Evolutionary conservation across 2,888 invertebrate species (phyloP).

Genomic region (Athalia rosae): DNA sequence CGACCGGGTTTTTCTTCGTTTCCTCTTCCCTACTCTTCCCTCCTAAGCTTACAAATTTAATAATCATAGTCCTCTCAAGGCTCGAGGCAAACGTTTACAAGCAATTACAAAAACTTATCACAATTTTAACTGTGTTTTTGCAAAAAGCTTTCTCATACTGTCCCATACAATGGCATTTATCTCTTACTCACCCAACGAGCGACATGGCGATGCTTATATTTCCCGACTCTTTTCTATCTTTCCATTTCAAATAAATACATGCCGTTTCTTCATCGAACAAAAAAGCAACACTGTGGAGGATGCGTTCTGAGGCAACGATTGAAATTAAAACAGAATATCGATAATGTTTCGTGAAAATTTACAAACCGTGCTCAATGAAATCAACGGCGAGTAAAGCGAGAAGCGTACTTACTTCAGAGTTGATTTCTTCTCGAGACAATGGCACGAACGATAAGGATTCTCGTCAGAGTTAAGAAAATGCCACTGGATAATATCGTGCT

Average conservation of each 20-base stretch:
- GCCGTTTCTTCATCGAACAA: too few relatives aligned
- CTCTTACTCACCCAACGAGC: slow-evolving; percentile 2
- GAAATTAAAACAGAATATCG: too few relatives aligned
- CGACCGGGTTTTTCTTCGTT: slow-evolving; percentile 20
- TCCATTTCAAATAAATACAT: too few relatives aligned
- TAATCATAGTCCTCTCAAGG: slow-evolving; percentile 29
- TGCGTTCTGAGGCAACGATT: too few relatives aligned
- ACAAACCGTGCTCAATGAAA: neutral
- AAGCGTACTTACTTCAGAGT: neutral
- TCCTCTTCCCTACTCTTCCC: neutral
- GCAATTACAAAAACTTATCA: slow-evolving; percentile 74
- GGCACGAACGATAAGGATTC: too few relatives aligned
- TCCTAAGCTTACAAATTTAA: slow-evolving; percentile 39
- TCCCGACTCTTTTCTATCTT: neutral
- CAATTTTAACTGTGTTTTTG: slow-evolving; percentile 68
- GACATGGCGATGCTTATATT: neutral
- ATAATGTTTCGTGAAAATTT: neutral
- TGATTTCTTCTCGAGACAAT: neutral
- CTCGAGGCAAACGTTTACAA: slow-evolving; percentile 59
- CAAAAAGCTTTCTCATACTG: slow-evolving; percentile 59
- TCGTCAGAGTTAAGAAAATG: slow-evolving; percentile 16
- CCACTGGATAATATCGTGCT: slow-evolving; percentile 12
- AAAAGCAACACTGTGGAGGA: too few relatives aligned
- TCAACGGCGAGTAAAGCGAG: neutral
- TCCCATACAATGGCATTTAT: slow-evolving; percentile 10